Percentiles rank a stretch among this genome's conserved stretches.
Conservation (phyloP, 1,140 invertebrate species). For the Drosophila seguyi region DNA sequence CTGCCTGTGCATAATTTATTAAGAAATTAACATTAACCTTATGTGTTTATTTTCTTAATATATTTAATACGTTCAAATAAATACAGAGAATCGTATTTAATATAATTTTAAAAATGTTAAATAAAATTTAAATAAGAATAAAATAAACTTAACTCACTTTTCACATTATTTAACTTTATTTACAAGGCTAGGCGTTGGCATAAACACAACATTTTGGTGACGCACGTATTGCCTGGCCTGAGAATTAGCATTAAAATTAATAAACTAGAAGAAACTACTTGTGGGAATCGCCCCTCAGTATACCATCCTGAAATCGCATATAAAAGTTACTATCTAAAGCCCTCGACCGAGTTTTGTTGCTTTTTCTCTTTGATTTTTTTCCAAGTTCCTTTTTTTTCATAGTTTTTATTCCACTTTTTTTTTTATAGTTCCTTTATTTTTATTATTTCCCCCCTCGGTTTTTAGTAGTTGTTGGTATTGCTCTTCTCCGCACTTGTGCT, state of each 20-base stretch:
- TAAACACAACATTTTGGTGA: constrained; percentile 11
- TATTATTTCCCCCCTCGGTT: constrained; percentile 11
- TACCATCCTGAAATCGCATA: constrained; percentile 10
- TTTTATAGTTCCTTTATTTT: constrained; percentile 37
- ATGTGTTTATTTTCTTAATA: neutral
- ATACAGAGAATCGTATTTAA: neutral
- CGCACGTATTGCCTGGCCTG: neutral
- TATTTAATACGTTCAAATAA: neutral
- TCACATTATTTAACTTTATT: constrained; percentile 1
- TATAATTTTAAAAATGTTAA: neutral
- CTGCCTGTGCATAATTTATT: neutral
- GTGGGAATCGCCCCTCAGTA: neutral
- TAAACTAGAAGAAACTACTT: constrained; percentile 59
- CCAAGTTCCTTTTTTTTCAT: constrained; percentile 24
- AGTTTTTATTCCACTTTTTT: constrained; percentile 36
- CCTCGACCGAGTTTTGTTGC: constrained; percentile 70
- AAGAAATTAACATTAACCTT: no score
- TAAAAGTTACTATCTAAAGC: constrained; percentile 37
- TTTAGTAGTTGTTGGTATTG: constrained; percentile 13
- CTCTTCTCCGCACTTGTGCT: constrained; percentile 20
- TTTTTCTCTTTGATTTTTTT: constrained; percentile 46
- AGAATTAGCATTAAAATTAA: constrained; percentile 69
- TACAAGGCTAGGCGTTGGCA: neutral
- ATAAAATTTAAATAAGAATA: neutral
- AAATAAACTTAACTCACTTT: no score